Percentiles rank a stretch among this genome's conserved stretches.
phyloP scores from a whole-genome alignment of 2,113 vertebrate species.

The Carollia perspicillata region DNA sequence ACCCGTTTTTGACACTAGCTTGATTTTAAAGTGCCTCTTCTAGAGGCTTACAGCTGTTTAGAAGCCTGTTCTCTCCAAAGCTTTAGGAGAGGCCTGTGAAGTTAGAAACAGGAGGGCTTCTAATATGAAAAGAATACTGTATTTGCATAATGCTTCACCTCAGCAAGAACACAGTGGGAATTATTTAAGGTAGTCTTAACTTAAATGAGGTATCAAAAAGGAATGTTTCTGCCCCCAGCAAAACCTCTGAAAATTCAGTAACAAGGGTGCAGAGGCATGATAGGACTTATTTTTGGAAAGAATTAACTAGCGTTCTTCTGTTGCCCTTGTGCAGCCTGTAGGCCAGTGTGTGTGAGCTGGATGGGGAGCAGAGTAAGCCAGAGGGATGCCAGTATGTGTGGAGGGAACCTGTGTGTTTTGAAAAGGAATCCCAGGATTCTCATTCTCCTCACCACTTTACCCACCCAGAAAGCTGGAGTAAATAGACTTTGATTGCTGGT shows the following conservation, averaged over 20 bases:
- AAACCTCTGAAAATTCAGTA: background rate
- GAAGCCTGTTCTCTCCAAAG: background rate
- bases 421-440: background rate
- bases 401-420: background rate
- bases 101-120: background rate
- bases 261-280: background rate
- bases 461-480: background rate
- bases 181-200: constrained; percentile 1
- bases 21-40: background rate
- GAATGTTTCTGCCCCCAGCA: background rate
- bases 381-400: background rate
- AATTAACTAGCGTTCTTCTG: background rate
- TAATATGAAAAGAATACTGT: background rate
- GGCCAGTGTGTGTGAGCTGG: background rate
- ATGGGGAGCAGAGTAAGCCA: background rate
- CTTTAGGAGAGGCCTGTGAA: background rate
- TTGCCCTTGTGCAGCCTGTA: background rate
- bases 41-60: background rate
- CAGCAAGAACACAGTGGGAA: background rate
- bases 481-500: background rate
- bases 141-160: background rate
- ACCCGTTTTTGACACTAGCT: background rate
- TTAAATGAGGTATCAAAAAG: background rate
- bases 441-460: background rate
- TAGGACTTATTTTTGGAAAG: background rate